Percentiles rank a stretch among this genome's conserved stretches.
Conservation (phyloP, 2,113 vertebrate species). For the Balaenoptera acutorostrata region DNA sequence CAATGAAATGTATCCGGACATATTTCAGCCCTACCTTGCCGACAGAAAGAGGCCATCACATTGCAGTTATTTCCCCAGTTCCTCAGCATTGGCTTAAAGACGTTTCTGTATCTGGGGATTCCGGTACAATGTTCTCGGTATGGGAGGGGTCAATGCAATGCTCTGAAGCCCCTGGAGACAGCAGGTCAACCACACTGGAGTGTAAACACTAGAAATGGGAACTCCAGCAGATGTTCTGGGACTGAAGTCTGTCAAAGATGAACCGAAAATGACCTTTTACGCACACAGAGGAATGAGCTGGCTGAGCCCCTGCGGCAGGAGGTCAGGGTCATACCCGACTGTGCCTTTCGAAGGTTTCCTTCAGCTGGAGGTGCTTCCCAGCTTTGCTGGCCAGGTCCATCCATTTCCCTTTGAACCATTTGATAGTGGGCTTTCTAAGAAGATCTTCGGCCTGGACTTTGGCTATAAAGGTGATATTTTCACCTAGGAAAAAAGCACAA, state of each 20-base stretch:
- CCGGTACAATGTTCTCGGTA: not conserved
- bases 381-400: slow-evolving; percentile 99
- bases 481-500: slow-evolving; percentile 82
- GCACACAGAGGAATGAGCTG: not conserved
- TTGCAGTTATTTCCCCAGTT: not conserved
- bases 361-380: slow-evolving; percentile 96
- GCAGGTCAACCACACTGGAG: not conserved
- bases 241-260: not conserved
- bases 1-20: slow-evolving; percentile 2
- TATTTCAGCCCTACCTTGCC: not conserved
- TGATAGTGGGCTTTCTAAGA: slow-evolving; percentile 93
- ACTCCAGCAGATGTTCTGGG: not conserved
- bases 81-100: not conserved
- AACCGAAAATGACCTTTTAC: not conserved
- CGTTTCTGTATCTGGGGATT: not conserved
- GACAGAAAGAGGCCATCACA: not conserved
- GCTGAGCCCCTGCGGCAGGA: not conserved
- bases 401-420: slow-evolving; percentile 99
- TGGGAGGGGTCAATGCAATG: not conserved
- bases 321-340: slow-evolving; percentile 84
- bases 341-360: slow-evolving; percentile 93
- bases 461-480: slow-evolving; percentile 92
- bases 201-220: not conserved
- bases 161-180: not conserved
- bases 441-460: slow-evolving; percentile 98